Base-by-base conservation (phyloP, 2,797 vertebrate species). In the Salmo trutta region DNA sequence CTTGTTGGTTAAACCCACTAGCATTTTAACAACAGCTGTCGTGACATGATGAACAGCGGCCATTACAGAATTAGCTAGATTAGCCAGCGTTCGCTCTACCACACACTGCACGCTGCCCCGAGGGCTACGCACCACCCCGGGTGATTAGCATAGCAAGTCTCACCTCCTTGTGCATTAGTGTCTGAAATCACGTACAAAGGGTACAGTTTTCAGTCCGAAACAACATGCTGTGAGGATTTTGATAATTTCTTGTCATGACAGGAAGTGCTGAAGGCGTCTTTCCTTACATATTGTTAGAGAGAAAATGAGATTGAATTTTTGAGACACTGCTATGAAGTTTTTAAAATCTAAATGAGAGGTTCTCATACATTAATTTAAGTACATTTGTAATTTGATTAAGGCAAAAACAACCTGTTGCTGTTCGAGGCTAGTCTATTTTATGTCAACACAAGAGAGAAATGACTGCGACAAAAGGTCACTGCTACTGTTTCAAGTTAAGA, bases 1-100 rank as follows among this genome's bases (percentile, higher is more conserved):
- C 82, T 73, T 75, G 71, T 81, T 72, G 33, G 88, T 83, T 90
- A 86, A 91, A 90, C 87, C 78, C 76, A 27, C 2, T 79, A 85
- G 81, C 77, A 77, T 87, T 89, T 89, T 71, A 82, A 87, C 83
- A 85, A 86, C 78, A 75, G 79, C 82, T 52, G 83, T 88, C 3
- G 82, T 79, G 85, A 73, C 81, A 85, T 84, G 3, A 84, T 84
- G 84, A 77, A 81, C 81, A 78, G 76, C 73, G 54, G 82, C 85
- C 86, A 89, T 87, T 53, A 79, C 75, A 82, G 81, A 88, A 83
- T 80, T 82, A 81, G 67, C 17, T 21, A 64, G 59, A 64, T 64
- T 24, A 64, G 8, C 3, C 8, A 24, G 59, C 21, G 59, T 47
- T 47, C 21, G 7, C 21, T 64, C 59, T 64, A 14, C 10, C 29